Evolutionary conservation across 1,140 invertebrate species (phyloP).

Genomic region (Drosophila sechellia): DNA sequence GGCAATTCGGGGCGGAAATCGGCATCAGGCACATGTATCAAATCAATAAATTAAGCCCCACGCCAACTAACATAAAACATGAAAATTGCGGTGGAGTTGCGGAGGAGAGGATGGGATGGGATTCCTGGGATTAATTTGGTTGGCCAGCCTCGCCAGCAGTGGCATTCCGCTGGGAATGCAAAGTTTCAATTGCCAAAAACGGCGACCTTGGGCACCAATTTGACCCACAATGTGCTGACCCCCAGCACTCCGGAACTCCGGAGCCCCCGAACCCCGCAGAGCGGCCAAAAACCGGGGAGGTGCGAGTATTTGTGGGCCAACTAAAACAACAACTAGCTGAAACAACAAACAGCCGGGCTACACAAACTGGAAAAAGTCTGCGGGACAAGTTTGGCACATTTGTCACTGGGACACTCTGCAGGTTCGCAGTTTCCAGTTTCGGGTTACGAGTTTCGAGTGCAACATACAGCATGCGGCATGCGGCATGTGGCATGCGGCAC

Average conservation of each 20-base stretch:
- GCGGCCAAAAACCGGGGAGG: background rate
- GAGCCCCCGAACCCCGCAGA: background rate
- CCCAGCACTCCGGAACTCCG: background rate
- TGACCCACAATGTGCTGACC: conserved; percentile 28
- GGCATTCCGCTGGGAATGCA: conserved; percentile 43
- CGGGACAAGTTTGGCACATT: conserved; percentile 66
- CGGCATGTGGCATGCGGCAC: too few relatives aligned
- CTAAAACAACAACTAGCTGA: conserved; percentile 12
- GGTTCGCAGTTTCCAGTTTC: conserved; percentile 14
- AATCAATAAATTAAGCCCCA: conserved; percentile 55
- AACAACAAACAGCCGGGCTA: conserved; percentile 9
- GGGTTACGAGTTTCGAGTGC: conserved; percentile 38
- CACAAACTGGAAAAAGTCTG: conserved; percentile 2
- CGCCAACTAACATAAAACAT: background rate
- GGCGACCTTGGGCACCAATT: conserved; percentile 54
- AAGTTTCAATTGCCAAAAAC: conserved; percentile 49
- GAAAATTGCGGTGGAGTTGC: background rate
- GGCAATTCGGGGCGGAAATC: background rate
- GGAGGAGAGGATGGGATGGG: too few relatives aligned
- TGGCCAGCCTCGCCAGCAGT: conserved; percentile 1
- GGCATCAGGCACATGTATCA: conserved; percentile 20
- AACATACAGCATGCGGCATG: conserved; percentile 32
- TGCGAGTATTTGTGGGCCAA: background rate
- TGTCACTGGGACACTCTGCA: conserved; percentile 49
- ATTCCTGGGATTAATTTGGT: conserved; percentile 10